Conservation (phyloP, 2,113 vertebrate species). For the Camelus bactrianus region DNA sequence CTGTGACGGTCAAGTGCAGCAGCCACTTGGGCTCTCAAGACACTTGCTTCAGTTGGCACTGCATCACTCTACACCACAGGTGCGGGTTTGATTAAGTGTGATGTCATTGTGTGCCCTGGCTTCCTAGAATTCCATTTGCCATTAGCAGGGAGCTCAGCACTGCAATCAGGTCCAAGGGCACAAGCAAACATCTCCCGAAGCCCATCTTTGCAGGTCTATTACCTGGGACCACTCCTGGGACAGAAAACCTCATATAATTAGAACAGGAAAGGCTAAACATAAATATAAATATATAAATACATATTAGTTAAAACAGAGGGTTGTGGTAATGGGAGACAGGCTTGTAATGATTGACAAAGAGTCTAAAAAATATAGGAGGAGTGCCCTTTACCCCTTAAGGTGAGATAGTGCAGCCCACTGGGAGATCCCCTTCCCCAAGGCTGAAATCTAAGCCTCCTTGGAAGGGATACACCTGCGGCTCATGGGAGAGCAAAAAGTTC, state of each 20-base stretch:
- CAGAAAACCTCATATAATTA: neutral
- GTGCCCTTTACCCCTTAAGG: fast-evolving
- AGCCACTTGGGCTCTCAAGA: neutral
- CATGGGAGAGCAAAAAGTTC: neutral
- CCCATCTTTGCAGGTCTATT: neutral
- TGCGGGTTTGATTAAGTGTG: neutral
- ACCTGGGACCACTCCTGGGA: neutral
- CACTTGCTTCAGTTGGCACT: neutral
- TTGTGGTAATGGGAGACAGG: too few species aligned
- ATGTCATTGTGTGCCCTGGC: neutral
- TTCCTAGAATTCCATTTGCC: neutral
- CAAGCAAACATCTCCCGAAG: neutral
- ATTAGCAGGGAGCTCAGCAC: neutral
- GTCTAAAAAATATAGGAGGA: neutral
- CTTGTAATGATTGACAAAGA: neutral
- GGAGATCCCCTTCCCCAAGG: neutral
- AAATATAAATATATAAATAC: neutral
- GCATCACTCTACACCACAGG: neutral
- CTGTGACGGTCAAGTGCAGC: neutral
- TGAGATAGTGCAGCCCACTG: neutral
- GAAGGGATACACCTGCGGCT: neutral
- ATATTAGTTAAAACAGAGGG: neutral
- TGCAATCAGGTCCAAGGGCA: neutral
- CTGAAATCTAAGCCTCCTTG: neutral
- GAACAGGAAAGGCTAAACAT: neutral